phyloP scores from a whole-genome alignment of 2,888 invertebrate genomes.

The Metalampra italica region DNA sequence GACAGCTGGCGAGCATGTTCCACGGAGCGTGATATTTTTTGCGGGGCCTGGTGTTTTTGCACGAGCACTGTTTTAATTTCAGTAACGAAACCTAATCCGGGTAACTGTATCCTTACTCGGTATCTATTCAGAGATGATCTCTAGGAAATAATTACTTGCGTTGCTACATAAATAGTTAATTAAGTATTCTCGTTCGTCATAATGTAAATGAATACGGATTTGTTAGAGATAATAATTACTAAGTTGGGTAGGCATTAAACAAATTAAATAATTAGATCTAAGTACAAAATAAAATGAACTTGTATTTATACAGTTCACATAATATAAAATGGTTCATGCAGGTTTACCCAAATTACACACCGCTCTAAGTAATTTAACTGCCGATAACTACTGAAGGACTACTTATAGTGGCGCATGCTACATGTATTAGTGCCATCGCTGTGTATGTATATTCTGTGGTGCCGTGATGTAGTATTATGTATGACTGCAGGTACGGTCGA shows the following conservation, averaged over 20 bases:
- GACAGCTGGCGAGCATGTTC: slow-evolving; percentile 62
- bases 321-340: no score
- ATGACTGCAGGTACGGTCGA: no score
- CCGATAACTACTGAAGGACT: no score
- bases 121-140: slow-evolving; percentile 22
- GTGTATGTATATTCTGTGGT: no score
- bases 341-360: no score
- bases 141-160: slow-evolving; percentile 13
- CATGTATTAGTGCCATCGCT: slow-evolving; percentile 38
- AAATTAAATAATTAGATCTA: not conserved
- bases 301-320: not conserved
- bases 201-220: not conserved
- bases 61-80: slow-evolving; percentile 56
- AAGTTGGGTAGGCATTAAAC: not conserved
- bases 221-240: not conserved
- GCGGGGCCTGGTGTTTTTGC: slow-evolving; percentile 49
- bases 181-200: not conserved
- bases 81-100: slow-evolving; percentile 54
- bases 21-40: slow-evolving; percentile 71
- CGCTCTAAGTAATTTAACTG: no score
- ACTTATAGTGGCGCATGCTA: no score
- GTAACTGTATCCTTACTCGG: slow-evolving; percentile 39
- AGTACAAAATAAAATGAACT: not conserved
- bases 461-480: no score
- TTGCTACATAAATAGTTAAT: slow-evolving; percentile 12